Base-by-base conservation (phyloP, 2,888 invertebrate genomes). In the Leucophenga maculata region DNA sequence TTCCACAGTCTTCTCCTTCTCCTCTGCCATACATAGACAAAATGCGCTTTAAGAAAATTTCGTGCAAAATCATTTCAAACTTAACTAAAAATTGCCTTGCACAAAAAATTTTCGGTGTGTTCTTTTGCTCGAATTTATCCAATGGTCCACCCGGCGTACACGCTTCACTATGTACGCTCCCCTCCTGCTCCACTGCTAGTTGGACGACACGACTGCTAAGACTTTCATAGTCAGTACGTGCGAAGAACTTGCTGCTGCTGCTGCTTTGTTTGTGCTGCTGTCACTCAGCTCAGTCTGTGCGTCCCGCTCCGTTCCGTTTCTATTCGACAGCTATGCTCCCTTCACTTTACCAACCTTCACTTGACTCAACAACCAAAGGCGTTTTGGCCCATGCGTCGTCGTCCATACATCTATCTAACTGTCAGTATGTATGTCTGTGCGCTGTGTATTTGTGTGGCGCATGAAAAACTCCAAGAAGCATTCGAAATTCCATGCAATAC, bases 391-490 rank as follows among this genome's bases (percentile, higher is more conserved):
- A 39, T 39, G 39, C 39, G 39, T 39, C 39, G 39, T 22, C 20
- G 64, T 64, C 32, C 32, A 48, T 60, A 50, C 59, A 16, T 59
- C 20, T 20, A 20, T 26, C 39, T 66, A 9, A 44, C 55, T 60
- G 60, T 59, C 57, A 48, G 77, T 78, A 74, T 69, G 69, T 48
- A 55, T 59, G 64, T 22, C 39, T 67, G 50, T 54, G 16, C 65
- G 22, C 67, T 69, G 26, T 70, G 67, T 69, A 74, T 70, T 11
- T 46, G 39, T 44, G 52, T 16, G 31, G 68, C 62, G 16, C 67
- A 70, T 55, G 48, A 59, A 60, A 39, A 59, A 73, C 68, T 77
- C 72, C 81, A 75, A 77, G 77, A 69, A 74, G 79, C 75, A 77
- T 77, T 78, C 78, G 72, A 59, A 74, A 72, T 72, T 72, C 72